These are phyloP conservation scores for Aspidapion aeneum DNA, from an alignment of 2,888 invertebrate species.

Conservation along the genomic window DNA sequence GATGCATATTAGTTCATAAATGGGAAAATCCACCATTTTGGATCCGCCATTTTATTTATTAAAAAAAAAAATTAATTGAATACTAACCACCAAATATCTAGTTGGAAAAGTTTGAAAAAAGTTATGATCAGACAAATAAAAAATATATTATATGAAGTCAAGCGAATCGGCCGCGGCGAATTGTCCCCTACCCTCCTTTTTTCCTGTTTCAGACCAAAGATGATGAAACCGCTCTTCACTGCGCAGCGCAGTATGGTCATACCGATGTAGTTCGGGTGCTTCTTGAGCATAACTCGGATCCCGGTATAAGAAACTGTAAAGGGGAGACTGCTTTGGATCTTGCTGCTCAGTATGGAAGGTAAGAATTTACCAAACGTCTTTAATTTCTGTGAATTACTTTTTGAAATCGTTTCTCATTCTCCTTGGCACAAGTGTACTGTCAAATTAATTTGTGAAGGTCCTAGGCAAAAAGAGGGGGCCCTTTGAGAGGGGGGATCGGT, in stretches of 20 bases:
- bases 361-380: conserved; percentile 27
- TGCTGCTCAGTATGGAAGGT: conserved; percentile 89
- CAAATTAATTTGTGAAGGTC: conserved; percentile 3
- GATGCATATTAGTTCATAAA: too few relatives aligned
- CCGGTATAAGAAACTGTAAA: conserved; percentile 78
- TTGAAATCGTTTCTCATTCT: not conserved
- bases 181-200: too few relatives aligned
- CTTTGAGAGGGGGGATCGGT: too few relatives aligned
- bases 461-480: not conserved
- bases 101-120: too few relatives aligned
- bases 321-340: conserved; percentile 93
- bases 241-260: conserved; percentile 92
- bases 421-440: not conserved
- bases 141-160: too few relatives aligned
- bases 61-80: too few relatives aligned
- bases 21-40: too few relatives aligned
- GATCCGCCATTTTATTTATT: too few relatives aligned
- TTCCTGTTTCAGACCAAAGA: conserved; percentile 79
- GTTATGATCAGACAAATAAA: too few relatives aligned
- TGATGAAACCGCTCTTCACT: conserved; percentile 89
- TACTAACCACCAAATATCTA: too few relatives aligned
- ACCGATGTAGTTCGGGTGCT: conserved; percentile 79
- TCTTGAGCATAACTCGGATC: conserved; percentile 82
- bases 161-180: too few relatives aligned
- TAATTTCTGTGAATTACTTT: too few relatives aligned